Conservation (phyloP, 2,113 vertebrate genomes). For the Bubalus kerabau region DNA sequence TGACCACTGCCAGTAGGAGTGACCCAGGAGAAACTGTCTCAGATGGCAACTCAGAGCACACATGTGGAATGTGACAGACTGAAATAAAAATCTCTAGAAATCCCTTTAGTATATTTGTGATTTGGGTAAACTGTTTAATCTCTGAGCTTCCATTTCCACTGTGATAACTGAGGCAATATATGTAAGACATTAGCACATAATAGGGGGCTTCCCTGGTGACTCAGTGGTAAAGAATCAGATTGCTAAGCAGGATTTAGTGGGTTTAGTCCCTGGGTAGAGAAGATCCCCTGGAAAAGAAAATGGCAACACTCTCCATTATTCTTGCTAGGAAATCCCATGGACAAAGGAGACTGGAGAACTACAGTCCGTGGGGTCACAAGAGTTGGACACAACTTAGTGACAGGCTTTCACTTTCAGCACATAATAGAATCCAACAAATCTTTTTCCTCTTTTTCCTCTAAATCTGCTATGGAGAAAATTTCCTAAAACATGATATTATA, state of each 20-base stretch:
- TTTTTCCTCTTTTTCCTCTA: not conserved
- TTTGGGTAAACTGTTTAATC: not conserved
- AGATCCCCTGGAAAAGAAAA: not conserved
- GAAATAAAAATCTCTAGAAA: not conserved
- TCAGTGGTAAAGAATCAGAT: not conserved
- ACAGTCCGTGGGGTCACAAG: not conserved
- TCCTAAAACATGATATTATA: not conserved
- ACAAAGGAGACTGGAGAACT: not conserved
- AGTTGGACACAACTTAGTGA: not conserved
- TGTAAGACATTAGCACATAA: not conserved
- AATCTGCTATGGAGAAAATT: not conserved
- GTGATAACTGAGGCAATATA: not conserved
- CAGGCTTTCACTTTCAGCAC: not conserved
- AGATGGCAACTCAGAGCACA: not conserved
- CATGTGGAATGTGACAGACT: not conserved
- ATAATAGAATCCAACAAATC: not conserved
- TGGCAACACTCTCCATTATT: not conserved
- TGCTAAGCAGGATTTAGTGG: not conserved
- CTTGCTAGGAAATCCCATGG: not conserved
- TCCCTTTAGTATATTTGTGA: not conserved
- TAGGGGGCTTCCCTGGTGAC: not conserved
- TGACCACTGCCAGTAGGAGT: not conserved
- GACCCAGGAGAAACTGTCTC: not conserved
- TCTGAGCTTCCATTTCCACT: not conserved
- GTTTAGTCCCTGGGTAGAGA: not conserved